Evolutionary conservation across 2,888 invertebrate species (phyloP).

Genomic region (Scaeva pyrastri): DNA sequence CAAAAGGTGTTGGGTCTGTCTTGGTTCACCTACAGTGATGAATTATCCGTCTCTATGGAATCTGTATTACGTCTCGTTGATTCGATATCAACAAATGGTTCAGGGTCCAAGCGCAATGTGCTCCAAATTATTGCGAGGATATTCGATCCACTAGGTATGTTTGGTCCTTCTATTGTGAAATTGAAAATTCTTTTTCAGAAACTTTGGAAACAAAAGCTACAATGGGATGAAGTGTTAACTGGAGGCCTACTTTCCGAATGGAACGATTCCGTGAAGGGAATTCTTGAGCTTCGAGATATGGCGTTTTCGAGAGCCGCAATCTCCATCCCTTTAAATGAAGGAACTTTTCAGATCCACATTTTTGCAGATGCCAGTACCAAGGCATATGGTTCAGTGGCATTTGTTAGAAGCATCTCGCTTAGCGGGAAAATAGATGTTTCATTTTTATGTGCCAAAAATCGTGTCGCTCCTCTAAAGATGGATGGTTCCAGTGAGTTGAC

Average conservation of each 20-base stretch:
- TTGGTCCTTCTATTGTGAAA: constrained; percentile 28
- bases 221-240: constrained; percentile 11
- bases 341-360: constrained; percentile 22
- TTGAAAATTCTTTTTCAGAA: constrained; percentile 29
- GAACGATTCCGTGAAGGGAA: neutral
- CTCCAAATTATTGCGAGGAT: constrained; percentile 18
- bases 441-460: constrained; percentile 35
- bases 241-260: neutral
- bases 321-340: constrained; percentile 1
- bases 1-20: constrained; percentile 23
- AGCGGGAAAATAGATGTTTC: neutral
- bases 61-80: neutral
- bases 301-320: neutral
- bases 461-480: constrained; percentile 37
- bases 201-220: constrained; percentile 25
- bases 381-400: constrained; percentile 31
- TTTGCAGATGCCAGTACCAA: constrained; percentile 33
- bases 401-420: neutral
- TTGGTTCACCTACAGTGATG: constrained; percentile 21
- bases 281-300: neutral
- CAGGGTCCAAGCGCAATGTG: constrained; percentile 3
- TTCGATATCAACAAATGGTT: constrained; percentile 9
- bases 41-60: constrained; percentile 8
- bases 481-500: constrained; percentile 30
- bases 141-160: constrained; percentile 39